Percentiles rank a stretch among this genome's conserved stretches.
phyloP scores from a whole-genome alignment of 2,113 vertebrate genomes.

The Orycteropus afer region DNA sequence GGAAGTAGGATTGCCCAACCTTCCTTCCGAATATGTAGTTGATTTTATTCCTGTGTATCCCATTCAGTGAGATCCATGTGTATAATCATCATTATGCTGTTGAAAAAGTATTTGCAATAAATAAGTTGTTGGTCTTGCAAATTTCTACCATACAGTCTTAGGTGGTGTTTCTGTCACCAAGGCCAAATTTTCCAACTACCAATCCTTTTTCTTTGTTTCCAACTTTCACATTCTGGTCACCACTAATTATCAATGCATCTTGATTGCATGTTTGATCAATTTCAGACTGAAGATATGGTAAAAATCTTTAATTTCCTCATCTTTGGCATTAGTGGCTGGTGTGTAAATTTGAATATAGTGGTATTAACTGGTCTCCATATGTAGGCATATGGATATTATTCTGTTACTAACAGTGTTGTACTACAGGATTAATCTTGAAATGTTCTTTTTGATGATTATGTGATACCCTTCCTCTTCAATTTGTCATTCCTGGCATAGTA shows the following conservation, averaged over 20 bases:
- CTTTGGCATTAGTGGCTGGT: neutral
- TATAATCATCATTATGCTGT: neutral
- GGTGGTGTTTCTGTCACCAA: too few species aligned
- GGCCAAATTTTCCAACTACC: neutral
- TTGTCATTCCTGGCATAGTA: neutral
- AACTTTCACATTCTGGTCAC: neutral
- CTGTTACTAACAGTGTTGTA: too few species aligned
- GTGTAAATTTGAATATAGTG: neutral
- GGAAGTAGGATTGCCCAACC: too few species aligned
- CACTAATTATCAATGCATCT: neutral
- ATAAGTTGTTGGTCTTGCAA: neutral
- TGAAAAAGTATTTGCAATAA: neutral
- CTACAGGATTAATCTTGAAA: too few species aligned
- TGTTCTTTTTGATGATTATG: too few species aligned
- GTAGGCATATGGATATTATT: neutral
- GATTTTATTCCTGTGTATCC: neutral
- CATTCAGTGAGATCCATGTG: neutral
- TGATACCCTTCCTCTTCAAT: neutral
- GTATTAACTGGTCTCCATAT: neutral
- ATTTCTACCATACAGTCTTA: neutral
- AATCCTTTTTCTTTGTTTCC: neutral
- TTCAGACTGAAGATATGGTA: neutral
- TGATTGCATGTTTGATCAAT: neutral
- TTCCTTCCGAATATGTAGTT: neutral
- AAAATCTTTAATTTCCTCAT: neutral